Base-by-base conservation (phyloP, 2,797 vertebrate species). In the Pyrocephalus nanus region DNA sequence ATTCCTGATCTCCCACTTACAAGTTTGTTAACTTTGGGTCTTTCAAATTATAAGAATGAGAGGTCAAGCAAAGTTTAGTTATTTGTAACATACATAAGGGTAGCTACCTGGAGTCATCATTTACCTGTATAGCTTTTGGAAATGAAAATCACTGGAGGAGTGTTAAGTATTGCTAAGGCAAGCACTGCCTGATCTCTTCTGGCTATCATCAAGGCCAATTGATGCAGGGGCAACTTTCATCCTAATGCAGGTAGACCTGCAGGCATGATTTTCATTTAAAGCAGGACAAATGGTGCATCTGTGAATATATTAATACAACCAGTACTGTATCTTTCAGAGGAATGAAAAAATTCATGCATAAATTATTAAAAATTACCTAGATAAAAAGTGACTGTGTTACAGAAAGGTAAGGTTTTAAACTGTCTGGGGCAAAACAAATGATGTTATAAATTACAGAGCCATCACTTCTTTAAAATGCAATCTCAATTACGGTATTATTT, bases 371-470 rank as follows among this genome's bases (percentile, higher is more conserved):
- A 90, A 79, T 66, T 74, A 89, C 42, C 57, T 65, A 65, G 32
- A 60, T 87, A 71, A 89, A 90, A 92, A 51, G 61, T 67, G 47
- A 65, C 32, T 51, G 26, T 66, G 54, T 27, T 85, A 43, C 78
- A 77, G 34, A 78, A 94, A 90, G n/a, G 42, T 73, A 84, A 88
- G 71, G 38, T 85, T 90, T 90, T 66, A 79, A 86, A 88, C 48
- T 81, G 66, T 72, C 25, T 74, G 38, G 32, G 26, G 38, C 70
- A 88, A 86, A 95, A 92, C 29, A 81, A 84, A 90, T 2, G 4
- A 77, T 11, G 12, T 40, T 62, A 70, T 53, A 90, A 80, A 64
- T 84, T 84, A 80, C 65, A 67, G 53, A 82, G 48, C 48, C 60
- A 74, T 32, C 10, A 0, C 32, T 40, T 81, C 57, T 72, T 90